These are phyloP conservation scores for Temnothorax curvispinosus DNA, from an alignment of 1,140 invertebrate species.

Conservation along the genomic window DNA sequence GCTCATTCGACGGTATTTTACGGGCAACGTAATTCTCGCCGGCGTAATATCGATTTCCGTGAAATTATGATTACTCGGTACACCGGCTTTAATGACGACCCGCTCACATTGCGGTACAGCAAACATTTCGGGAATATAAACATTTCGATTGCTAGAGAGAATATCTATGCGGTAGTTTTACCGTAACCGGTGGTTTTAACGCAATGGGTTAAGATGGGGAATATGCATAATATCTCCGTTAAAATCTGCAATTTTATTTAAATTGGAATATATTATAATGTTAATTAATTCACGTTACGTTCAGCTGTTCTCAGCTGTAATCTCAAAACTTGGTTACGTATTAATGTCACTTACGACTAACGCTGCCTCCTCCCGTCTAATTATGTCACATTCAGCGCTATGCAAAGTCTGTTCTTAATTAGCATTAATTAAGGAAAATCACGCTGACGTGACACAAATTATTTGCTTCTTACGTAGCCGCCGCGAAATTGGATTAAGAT, in stretches of 20 bases:
- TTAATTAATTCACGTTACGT: slow-evolving; percentile 76
- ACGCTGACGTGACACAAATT: slow-evolving; percentile 53
- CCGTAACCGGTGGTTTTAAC: not conserved
- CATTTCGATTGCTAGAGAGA: not conserved
- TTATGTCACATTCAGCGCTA: slow-evolving; percentile 55
- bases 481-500: slow-evolving; percentile 44
- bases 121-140: slow-evolving; percentile 1
- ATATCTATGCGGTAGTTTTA: not conserved
- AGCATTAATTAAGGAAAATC: slow-evolving; percentile 53
- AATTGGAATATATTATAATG: slow-evolving; percentile 47
- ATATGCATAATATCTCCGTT: not conserved
- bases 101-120: not conserved
- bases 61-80: slow-evolving; percentile 35
- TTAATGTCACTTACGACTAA: slow-evolving; percentile 72
- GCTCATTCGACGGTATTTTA: slow-evolving; percentile 21
- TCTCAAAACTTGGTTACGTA: slow-evolving; percentile 71
- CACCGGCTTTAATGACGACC: slow-evolving; percentile 20
- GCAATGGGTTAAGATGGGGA: not conserved
- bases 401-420: slow-evolving; percentile 55
- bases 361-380: slow-evolving; percentile 51
- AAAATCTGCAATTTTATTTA: slow-evolving; percentile 53
- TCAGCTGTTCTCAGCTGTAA: slow-evolving; percentile 66
- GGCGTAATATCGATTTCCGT: slow-evolving; percentile 35
- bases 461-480: slow-evolving; percentile 20
- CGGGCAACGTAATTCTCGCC: slow-evolving; percentile 19